These are phyloP conservation scores for Henicopernis longicauda DNA, from an alignment of 2,113 vertebrate species.

Conservation along the genomic window DNA sequence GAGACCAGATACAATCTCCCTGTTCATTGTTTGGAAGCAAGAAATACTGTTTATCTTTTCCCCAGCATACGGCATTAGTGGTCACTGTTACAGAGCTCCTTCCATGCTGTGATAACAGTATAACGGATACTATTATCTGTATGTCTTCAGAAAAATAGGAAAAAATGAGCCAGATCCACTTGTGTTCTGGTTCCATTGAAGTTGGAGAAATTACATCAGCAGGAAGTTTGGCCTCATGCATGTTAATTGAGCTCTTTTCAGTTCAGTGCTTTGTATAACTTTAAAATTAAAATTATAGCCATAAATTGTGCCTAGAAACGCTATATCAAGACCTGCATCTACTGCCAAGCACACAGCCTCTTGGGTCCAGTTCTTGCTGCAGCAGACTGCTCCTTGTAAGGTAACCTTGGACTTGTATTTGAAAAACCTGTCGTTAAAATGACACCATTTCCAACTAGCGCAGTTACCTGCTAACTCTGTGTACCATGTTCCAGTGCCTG, in stretches of 20 bases:
- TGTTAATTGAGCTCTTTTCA: constrained; percentile 44
- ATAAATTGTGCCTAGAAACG: constrained; percentile 13
- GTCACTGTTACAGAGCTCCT: constrained; percentile 2
- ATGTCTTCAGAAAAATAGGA: constrained; percentile 25
- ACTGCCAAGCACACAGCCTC: background rate
- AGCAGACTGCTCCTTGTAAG: background rate
- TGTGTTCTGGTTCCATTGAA: background rate
- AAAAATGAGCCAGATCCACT: constrained; percentile 33
- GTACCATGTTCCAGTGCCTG: background rate
- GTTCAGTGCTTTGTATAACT: constrained; percentile 26
- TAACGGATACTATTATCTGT: constrained; percentile 23
- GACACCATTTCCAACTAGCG: background rate
- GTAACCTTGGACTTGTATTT: background rate
- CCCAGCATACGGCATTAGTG: background rate
- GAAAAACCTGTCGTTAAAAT: background rate
- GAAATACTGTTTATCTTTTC: background rate
- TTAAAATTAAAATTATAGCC: constrained; percentile 34
- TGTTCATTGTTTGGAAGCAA: background rate
- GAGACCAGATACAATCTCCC: background rate
- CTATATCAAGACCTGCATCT: background rate
- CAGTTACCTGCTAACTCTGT: background rate
- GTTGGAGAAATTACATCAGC: constrained; percentile 26
- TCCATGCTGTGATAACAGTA: constrained; percentile 13
- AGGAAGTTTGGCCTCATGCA: constrained; percentile 32
- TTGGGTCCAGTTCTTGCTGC: background rate